phyloP scores from a whole-genome alignment of 2,888 invertebrate genomes.

The Nomada goodeniana region DNA sequence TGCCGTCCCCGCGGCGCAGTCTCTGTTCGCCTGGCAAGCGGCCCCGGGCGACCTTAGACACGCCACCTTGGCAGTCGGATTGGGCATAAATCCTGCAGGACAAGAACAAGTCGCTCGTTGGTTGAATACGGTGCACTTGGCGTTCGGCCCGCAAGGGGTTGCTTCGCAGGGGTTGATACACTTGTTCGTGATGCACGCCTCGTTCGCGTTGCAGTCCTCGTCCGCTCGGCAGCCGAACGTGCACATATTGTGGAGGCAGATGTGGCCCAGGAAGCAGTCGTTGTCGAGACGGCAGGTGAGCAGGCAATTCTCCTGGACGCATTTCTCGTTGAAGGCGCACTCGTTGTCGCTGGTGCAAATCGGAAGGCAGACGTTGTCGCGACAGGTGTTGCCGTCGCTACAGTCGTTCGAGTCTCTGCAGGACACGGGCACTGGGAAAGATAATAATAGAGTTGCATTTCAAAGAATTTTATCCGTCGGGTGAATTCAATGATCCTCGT shows the following conservation, averaged over 20 bases:
- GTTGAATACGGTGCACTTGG: slow-evolving; percentile 91
- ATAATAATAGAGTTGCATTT: background rate
- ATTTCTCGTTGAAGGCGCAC: slow-evolving; percentile 96
- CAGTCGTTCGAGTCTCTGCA: slow-evolving; percentile 91
- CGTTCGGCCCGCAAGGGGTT: slow-evolving; percentile 94
- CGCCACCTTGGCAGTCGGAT: slow-evolving; percentile 94
- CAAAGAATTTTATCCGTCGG: background rate
- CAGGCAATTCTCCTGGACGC: slow-evolving; percentile 92
- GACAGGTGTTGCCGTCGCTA: slow-evolving; percentile 89
- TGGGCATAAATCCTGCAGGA: slow-evolving; percentile 91
- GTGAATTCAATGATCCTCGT: no score
- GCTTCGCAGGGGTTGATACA: slow-evolving; percentile 92
- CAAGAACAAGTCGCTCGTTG: slow-evolving; percentile 94
- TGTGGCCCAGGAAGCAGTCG: slow-evolving; percentile 96
- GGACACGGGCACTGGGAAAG: slow-evolving; percentile 89
- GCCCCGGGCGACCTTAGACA: slow-evolving; percentile 92
- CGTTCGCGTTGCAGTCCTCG: slow-evolving; percentile 94
- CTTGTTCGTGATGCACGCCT: slow-evolving; percentile 92
- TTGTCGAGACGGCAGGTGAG: slow-evolving; percentile 96
- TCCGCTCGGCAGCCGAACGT: slow-evolving; percentile 94
- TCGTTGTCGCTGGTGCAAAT: slow-evolving; percentile 91
- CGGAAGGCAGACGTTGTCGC: slow-evolving; percentile 93
- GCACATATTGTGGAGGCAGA: slow-evolving; percentile 94
- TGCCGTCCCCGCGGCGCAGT: slow-evolving; percentile 89
- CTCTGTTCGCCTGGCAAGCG: slow-evolving; percentile 91